Conservation (phyloP, 2,888 invertebrate species). For the Anorthoa munda region DNA sequence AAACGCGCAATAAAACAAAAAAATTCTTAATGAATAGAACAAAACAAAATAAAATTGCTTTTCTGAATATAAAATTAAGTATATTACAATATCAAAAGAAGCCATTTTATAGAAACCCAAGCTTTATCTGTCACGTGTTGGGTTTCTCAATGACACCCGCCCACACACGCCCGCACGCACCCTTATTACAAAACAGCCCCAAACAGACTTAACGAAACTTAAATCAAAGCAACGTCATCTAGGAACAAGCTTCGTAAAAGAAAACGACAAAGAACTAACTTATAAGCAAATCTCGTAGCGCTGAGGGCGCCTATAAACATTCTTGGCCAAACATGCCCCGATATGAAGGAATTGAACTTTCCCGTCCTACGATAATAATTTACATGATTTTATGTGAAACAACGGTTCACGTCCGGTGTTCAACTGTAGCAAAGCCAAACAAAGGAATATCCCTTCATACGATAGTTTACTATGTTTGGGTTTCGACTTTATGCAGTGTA, state of each 20-base stretch:
- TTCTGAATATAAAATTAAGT: neutral
- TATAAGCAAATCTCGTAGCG: conserved; percentile 49
- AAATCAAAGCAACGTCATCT: conserved; percentile 40
- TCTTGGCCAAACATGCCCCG: conserved; percentile 41
- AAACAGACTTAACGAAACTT: conserved; percentile 30
- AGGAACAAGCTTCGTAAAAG: conserved; percentile 19
- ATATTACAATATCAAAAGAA: neutral
- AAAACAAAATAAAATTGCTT: neutral
- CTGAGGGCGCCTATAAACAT: conserved; percentile 54
- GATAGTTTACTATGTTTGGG: conserved; percentile 64
- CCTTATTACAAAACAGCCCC: conserved; percentile 31
- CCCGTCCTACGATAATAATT: conserved; percentile 62
- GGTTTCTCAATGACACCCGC: neutral
- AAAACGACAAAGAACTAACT: conserved; percentile 45
- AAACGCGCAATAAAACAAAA: neutral
- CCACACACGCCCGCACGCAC: neutral
- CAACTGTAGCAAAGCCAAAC: conserved; percentile 61
- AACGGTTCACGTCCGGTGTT: conserved; percentile 55
- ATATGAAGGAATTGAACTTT: conserved; percentile 64
- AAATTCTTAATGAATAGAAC: neutral
- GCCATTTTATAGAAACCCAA: neutral
- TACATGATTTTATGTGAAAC: conserved; percentile 67
- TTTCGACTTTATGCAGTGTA: conserved; percentile 67
- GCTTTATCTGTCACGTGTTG: neutral
- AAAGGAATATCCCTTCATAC: conserved; percentile 66